Evolutionary conservation across 1,140 invertebrate species (phyloP), one percentile per base, ranked within the genome.

Genomic region (Hermatobates lingyangjiaoensis): DNA sequence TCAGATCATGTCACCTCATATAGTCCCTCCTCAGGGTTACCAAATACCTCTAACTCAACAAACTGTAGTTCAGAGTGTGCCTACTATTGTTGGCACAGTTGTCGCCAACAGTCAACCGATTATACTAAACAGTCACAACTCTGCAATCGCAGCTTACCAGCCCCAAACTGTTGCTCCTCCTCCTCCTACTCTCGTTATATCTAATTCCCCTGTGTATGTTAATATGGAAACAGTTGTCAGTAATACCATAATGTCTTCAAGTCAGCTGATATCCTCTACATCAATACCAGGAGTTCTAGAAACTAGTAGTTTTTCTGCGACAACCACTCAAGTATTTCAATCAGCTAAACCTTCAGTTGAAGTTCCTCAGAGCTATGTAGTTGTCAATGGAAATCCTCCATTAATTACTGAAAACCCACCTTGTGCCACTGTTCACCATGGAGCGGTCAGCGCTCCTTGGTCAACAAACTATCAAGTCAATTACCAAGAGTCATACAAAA

Each of bases 201-300:
- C 71, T 24, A 78, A 74, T 23, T 80, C 83, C 54, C 82, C 81
- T 1, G 77, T 85, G 61, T 84, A 83, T 60, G 83, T 84, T 54
- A 81, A 81, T 1, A 69, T 86, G 54, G 83, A 86, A 65, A 86
- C 83, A 0, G 83, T 86, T 50, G 82, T 86, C 12, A 83, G 83
- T 63, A 86, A 85, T 59, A 85, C 83, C 14, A 81, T 85, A 0
- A 85, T 85, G 81, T 82, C 80, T 21, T 83, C 81, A 24, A 83
- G 83, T 61, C 82, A 85, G 57, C 83, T 84, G 62, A 74, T 85
- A 25, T 76, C 81, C 10, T 50, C 40, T 20, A 80, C 79, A 10
- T 80, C 79, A 3, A 76, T 83, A 64, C 80, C 80, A 46, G 81
- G 82, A 42, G 79, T 84, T 12, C 65, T 84, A 7, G 79, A 80